A percentile compares a stretch with the other conserved stretches of the same genome.
Conservation (phyloP, 2,888 invertebrate genomes). For the Axea sp. region DNA sequence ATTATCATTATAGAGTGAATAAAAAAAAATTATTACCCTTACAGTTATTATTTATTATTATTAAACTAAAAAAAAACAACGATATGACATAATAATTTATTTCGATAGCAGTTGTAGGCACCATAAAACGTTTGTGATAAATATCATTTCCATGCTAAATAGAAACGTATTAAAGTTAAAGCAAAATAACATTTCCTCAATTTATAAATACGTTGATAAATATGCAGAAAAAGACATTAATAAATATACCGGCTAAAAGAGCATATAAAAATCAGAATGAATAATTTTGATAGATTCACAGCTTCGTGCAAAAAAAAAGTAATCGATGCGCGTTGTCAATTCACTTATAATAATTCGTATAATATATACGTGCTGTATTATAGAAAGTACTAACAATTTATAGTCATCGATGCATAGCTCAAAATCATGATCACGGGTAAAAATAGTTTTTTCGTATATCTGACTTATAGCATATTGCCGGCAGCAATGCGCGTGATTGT, state of each 20-base stretch:
- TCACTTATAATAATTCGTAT: constrained; percentile 17
- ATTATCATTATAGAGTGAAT: too few species aligned
- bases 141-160: constrained; percentile 23
- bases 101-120: constrained; percentile 3
- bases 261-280: not conserved
- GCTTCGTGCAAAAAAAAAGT: constrained; percentile 15
- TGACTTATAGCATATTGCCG: constrained; percentile 47
- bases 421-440: constrained; percentile 16
- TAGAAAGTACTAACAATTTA: constrained; percentile 51
- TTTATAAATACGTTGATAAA: too few species aligned
- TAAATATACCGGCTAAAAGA: too few species aligned
- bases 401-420: constrained; percentile 37
- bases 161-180: constrained; percentile 8
- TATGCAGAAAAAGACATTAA: constrained; percentile 6
- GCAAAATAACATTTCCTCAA: constrained; percentile 6
- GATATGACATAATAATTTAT: too few species aligned
- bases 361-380: constrained; percentile 41
- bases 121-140: constrained; percentile 22
- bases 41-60: too few species aligned
- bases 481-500: constrained; percentile 51
- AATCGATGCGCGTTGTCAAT: constrained; percentile 42
- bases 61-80: too few species aligned
- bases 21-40: too few species aligned
- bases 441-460: constrained; percentile 31
- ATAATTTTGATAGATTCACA: constrained; percentile 29